These are phyloP conservation scores for Ptilonorhynchus violaceus DNA, from an alignment of 2,113 vertebrate species.

Conservation along the genomic window DNA sequence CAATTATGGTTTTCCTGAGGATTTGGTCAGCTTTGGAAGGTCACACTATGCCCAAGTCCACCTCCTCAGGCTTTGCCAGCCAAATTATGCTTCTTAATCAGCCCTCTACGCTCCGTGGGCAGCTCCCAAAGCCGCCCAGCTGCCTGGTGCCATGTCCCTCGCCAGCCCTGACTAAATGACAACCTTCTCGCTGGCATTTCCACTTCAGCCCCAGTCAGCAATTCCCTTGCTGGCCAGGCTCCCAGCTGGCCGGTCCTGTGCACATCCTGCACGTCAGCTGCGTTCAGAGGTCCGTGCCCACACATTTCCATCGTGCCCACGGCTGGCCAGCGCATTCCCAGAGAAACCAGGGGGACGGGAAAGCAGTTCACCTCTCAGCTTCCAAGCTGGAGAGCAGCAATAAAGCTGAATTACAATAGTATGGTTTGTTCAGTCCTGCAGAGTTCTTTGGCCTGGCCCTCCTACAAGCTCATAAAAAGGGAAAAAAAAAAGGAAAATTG, in stretches of 20 bases:
- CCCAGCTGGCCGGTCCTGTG: background rate
- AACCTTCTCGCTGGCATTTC: background rate
- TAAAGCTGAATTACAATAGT: background rate
- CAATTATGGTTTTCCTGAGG: constrained; percentile 15
- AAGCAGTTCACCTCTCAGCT: background rate
- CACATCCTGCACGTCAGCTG: background rate
- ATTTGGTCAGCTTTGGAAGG: background rate
- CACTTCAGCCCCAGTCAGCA: background rate
- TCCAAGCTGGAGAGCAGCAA: background rate
- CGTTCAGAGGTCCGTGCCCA: background rate
- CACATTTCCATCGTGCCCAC: background rate
- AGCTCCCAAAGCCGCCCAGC: background rate
- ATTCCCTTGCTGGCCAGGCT: background rate
- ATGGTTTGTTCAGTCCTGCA: background rate
- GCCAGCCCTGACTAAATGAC: background rate
- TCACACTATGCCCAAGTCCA: background rate
- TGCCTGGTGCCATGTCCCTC: background rate
- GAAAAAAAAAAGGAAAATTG: background rate
- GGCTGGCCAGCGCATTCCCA: background rate
- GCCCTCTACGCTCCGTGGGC: background rate
- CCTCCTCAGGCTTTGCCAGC: background rate
- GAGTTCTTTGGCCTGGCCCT: background rate
- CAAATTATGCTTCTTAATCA: background rate
- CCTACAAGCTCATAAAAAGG: background rate
- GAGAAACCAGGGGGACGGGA: background rate